These are phyloP conservation scores for Disparrhopalites patrizii DNA, from an alignment of 2,888 invertebrate genomes.

Conservation along the genomic window DNA sequence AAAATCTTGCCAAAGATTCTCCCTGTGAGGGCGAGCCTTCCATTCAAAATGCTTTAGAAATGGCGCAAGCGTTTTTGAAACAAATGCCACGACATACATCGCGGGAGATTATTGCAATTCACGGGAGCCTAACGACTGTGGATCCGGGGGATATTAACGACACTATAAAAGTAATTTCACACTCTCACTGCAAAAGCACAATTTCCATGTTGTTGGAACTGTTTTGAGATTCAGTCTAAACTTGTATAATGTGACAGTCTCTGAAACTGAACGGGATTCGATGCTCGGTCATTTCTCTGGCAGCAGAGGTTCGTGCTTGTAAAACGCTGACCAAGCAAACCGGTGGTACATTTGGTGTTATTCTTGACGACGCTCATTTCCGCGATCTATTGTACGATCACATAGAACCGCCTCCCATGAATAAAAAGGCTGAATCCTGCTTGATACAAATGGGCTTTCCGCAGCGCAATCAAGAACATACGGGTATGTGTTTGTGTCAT, in stretches of 20 bases:
- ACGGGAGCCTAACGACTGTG: constrained; percentile 92
- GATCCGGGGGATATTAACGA: constrained; percentile 88
- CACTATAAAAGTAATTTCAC: constrained; percentile 65
- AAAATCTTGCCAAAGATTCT: constrained; percentile 52
- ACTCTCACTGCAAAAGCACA: background rate
- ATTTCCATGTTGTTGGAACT: background rate
- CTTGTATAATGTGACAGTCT: constrained; percentile 25
- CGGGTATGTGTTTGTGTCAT: constrained; percentile 54
- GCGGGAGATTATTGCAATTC: constrained; percentile 83
- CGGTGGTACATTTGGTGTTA: constrained; percentile 78
- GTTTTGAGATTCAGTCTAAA: constrained; percentile 1
- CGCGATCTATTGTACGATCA: constrained; percentile 55
- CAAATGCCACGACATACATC: constrained; percentile 92
- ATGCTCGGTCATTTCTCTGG: constrained; percentile 90
- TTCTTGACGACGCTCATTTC: constrained; percentile 76
- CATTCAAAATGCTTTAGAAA: constrained; percentile 87
- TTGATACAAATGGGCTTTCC: constrained; percentile 97
- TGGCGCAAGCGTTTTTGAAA: constrained; percentile 77
- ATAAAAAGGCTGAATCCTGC: constrained; percentile 60
- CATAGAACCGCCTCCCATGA: constrained; percentile 61
- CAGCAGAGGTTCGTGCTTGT: constrained; percentile 92
- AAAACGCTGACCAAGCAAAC: constrained; percentile 80
- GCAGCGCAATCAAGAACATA: constrained; percentile 65
- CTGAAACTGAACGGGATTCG: constrained; percentile 77
- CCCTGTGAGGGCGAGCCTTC: constrained; percentile 87